Evolutionary conservation across 2,888 invertebrate species (phyloP).

Genomic region (Oscheius sp.): DNA sequence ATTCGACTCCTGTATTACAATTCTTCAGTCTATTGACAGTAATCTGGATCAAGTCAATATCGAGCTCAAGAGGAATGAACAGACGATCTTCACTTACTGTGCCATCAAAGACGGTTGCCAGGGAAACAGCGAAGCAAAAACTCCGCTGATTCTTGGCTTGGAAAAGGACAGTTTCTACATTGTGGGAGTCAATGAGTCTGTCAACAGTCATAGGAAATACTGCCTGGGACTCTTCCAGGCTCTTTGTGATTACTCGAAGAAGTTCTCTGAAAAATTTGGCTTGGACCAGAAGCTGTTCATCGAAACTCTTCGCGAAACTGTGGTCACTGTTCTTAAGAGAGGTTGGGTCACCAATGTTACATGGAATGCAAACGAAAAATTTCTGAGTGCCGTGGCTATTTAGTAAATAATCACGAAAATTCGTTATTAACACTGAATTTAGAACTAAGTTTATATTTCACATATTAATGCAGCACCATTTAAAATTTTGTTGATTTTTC

Average conservation of each 20-base stretch:
- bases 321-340: background rate
- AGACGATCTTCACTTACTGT: constrained; percentile 3
- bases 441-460: too few species aligned
- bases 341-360: background rate
- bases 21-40: background rate
- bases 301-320: background rate
- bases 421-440: too few species aligned
- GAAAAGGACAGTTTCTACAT: constrained; percentile 1
- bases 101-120: background rate
- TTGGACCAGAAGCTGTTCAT: background rate
- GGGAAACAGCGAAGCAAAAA: background rate
- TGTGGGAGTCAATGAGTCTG: background rate
- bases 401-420: too few species aligned
- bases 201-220: background rate
- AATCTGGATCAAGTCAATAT: background rate
- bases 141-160: background rate
- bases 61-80: constrained; percentile 4
- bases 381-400: constrained; percentile 3
- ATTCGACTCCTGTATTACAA: background rate
- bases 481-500: too few species aligned
- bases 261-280: background rate
- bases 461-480: too few species aligned
- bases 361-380: constrained; percentile 6
- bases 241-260: background rate
- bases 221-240: constrained; percentile 7